Evolutionary conservation across 1,140 invertebrate genomes (phyloP).

Genomic region (Chlorops oryzae): DNA sequence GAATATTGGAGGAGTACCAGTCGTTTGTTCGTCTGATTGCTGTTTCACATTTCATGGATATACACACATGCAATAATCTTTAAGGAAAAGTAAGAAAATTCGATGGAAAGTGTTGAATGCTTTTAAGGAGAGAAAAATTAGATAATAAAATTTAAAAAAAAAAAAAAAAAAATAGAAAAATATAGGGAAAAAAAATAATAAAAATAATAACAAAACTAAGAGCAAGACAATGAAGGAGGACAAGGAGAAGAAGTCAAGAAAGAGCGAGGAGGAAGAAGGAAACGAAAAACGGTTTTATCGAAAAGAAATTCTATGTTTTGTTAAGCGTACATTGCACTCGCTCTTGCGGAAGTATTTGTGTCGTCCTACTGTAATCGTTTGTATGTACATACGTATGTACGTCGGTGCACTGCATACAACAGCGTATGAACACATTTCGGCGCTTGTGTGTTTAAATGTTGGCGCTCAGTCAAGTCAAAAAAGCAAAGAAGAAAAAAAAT

Average conservation of each 20-base stretch:
- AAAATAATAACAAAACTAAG: not conserved
- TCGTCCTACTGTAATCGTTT: not conserved
- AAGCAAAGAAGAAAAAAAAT: too few species aligned
- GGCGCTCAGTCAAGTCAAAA: too few species aligned
- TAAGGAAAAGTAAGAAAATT: too few species aligned
- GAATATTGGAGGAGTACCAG: too few species aligned
- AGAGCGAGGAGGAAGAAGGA: not conserved
- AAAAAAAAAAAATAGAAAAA: slow-evolving; percentile 4
- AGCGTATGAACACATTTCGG: too few species aligned
- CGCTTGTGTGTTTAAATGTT: too few species aligned
- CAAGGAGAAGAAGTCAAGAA: not conserved
- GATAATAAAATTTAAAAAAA: slow-evolving; percentile 4
- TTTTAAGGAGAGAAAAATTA: too few species aligned
- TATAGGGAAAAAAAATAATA: slow-evolving; percentile 4
- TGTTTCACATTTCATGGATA: too few species aligned
- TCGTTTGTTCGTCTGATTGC: too few species aligned
- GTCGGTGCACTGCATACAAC: too few species aligned
- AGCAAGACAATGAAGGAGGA: not conserved
- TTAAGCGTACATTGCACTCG: slow-evolving; percentile 13
- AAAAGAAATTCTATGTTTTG: slow-evolving; percentile 11
- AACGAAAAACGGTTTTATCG: slow-evolving; percentile 3
- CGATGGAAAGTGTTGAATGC: too few species aligned
- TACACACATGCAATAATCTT: too few species aligned
- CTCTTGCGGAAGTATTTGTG: not conserved
- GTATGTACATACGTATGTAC: not conserved